phyloP scores from a whole-genome alignment of 2,888 invertebrate genomes.

The Miltochrista miniata region DNA sequence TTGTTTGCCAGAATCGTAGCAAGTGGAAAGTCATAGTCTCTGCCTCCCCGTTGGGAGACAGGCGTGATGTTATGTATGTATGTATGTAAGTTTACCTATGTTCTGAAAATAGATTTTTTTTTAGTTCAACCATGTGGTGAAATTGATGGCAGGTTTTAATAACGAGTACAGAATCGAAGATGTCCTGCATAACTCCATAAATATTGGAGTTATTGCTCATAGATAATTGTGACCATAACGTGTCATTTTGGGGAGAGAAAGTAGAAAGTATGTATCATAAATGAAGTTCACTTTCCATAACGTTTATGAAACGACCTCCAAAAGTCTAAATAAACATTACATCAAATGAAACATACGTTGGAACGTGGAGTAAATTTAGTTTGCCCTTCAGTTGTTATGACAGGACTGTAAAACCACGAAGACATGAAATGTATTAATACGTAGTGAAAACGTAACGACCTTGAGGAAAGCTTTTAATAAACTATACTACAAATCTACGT shows the following conservation, averaged over 20 bases:
- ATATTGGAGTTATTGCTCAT: too few species aligned
- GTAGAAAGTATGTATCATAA: constrained; percentile 4
- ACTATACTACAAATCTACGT: neutral
- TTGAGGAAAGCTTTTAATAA: neutral
- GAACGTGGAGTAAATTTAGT: constrained; percentile 6
- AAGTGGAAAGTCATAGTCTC: too few species aligned
- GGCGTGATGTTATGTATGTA: too few species aligned
- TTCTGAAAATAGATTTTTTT: too few species aligned
- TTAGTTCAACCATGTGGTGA: too few species aligned
- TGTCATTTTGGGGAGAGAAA: neutral
- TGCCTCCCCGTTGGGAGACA: too few species aligned
- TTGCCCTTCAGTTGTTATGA: constrained; percentile 1
- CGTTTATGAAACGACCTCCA: neutral
- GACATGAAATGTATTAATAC: neutral
- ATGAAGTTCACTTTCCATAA: constrained; percentile 1
- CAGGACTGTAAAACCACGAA: constrained; percentile 1
- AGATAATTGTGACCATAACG: neutral
- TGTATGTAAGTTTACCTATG: too few species aligned
- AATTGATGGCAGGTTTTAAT: too few species aligned
- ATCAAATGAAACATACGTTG: neutral
- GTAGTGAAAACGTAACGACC: neutral
- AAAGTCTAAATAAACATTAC: constrained; percentile 2
- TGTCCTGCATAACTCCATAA: too few species aligned
- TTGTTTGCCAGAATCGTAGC: too few species aligned
- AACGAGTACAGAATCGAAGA: too few species aligned